phyloP scores from a whole-genome alignment of 2,113 vertebrate genomes.

The Tiliqua scincoides region DNA sequence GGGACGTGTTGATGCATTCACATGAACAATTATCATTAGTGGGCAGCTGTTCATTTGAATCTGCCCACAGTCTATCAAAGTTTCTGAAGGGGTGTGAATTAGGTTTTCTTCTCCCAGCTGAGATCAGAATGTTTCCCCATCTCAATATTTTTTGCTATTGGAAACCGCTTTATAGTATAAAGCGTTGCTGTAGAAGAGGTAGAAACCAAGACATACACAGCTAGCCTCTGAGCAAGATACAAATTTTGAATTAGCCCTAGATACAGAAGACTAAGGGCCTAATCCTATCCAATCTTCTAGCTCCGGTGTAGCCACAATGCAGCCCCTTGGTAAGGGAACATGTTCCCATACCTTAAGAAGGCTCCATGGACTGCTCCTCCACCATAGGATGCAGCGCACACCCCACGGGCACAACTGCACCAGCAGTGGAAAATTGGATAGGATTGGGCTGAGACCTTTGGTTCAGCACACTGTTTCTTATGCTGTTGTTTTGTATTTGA shows the following conservation, averaged over 20 bases:
- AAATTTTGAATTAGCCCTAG: background rate
- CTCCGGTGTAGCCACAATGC: no score
- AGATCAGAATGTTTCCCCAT: background rate
- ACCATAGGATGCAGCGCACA: no score
- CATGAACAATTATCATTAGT: background rate
- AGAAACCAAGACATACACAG: background rate
- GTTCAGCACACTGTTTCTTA: background rate
- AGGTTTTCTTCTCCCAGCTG: background rate
- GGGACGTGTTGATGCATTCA: background rate
- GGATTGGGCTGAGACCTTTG: no score
- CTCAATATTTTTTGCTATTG: background rate
- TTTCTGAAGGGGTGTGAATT: background rate
- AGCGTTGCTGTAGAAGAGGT: background rate
- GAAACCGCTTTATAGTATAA: background rate
- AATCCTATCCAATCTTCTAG: no score
- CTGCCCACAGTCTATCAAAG: background rate
- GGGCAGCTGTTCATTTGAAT: background rate
- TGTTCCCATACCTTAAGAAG: no score
- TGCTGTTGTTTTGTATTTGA: background rate
- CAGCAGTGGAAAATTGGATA: no score
- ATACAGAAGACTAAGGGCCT: background rate
- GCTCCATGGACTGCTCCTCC: no score
- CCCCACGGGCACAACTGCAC: no score
- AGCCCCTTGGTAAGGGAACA: no score
- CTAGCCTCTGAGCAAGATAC: background rate